Conservation (phyloP, 1,140 invertebrate genomes). For the Globodera ellingtonae region DNA sequence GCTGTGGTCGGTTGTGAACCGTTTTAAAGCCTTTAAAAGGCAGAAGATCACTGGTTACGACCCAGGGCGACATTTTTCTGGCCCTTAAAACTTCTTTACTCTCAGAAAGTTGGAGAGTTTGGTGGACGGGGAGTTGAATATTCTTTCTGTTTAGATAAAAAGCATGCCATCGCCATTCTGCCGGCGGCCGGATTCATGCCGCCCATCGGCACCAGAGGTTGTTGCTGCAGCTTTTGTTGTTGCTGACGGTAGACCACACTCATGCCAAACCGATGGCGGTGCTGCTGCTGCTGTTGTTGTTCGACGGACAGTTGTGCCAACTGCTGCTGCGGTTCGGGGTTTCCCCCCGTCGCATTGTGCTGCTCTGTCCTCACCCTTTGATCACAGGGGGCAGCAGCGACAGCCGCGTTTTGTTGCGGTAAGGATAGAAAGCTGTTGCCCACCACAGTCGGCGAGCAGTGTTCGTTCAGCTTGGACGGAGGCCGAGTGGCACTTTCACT, state of each 20-base stretch:
- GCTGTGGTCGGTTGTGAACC: no score
- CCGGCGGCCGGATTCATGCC: background rate
- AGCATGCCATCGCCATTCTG: conserved; percentile 3
- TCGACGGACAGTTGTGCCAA: conserved; percentile 16
- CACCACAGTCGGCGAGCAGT: conserved; percentile 9
- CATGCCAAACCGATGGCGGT: conserved; percentile 7
- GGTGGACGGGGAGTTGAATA: no score
- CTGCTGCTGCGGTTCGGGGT: conserved; percentile 2
- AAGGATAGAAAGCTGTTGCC: background rate
- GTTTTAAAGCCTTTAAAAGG: no score
- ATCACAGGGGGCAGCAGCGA: background rate
- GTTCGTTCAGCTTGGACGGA: background rate
- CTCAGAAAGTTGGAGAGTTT: no score
- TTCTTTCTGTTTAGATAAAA: no score
- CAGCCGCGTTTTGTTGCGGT: conserved; percentile 15
- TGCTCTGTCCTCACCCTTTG: conserved; percentile 22
- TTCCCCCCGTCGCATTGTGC: conserved; percentile 8
- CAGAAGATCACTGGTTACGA: no score
- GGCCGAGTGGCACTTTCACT: conserved; percentile 24
- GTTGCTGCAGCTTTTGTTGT: conserved; percentile 13
- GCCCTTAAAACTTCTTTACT: no score
- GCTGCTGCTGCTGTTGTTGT: conserved; percentile 26
- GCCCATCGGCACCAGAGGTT: background rate
- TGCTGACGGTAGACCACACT: conserved; percentile 23
- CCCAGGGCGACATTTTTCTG: no score